phyloP scores from a whole-genome alignment of 2,797 vertebrate genomes.

The Setipinna tenuifilis region DNA sequence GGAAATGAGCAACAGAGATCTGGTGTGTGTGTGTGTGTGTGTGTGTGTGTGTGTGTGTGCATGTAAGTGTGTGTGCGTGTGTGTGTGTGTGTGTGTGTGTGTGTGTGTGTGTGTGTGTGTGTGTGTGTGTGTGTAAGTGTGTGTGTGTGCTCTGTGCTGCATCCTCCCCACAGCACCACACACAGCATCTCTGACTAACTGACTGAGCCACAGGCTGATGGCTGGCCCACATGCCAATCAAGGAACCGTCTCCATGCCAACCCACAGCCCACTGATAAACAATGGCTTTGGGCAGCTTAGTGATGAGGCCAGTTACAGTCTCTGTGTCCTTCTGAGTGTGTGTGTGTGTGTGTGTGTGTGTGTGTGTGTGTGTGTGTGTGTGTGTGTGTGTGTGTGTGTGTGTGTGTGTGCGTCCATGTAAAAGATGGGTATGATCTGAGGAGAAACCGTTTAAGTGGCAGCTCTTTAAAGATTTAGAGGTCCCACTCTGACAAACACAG shows the following conservation, averaged over 20 bases:
- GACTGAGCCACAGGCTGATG: not conserved
- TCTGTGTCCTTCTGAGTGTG: too few species aligned
- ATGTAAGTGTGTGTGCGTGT: constrained; percentile 29
- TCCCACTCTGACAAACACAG: not conserved
- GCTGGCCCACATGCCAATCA: not conserved
- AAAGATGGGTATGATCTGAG: constrained; percentile 9
- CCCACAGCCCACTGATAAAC: not conserved
- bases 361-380: constrained; percentile 4
- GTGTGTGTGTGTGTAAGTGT: not conserved
- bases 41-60: constrained; percentile 36
- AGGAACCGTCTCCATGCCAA: not conserved
- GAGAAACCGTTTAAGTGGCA: constrained; percentile 20
- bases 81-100: constrained; percentile 42
- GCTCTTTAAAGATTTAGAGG: not conserved
- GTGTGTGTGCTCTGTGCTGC: not conserved
- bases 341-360: too few species aligned
- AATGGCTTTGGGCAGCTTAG: not conserved
- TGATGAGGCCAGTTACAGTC: not conserved
- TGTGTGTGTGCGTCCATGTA: not conserved
- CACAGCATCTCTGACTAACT: not conserved
- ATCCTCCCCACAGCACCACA: not conserved
- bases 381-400: not conserved
- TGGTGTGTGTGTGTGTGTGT: not conserved
- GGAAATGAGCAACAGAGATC: too few species aligned
- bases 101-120: constrained; percentile 32